phyloP scores from a whole-genome alignment of 1,140 invertebrate genomes.

The Frieseomelitta varia region DNA sequence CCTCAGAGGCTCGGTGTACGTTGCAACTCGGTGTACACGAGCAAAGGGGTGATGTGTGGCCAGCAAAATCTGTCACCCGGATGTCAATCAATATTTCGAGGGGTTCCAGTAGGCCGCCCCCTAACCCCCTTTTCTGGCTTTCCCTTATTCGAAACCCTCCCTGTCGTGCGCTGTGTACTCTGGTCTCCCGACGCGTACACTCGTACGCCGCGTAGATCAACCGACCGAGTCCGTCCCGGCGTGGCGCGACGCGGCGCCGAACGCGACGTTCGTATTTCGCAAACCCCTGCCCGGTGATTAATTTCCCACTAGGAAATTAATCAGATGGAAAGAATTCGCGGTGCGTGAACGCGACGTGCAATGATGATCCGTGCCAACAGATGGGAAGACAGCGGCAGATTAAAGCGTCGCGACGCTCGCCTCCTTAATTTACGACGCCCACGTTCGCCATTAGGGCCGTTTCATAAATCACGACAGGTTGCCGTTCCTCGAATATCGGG shows the following conservation, averaged over 20 bases:
- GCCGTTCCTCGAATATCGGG: conserved; percentile 21
- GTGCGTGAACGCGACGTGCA: conserved; percentile 39
- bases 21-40: conserved; percentile 53
- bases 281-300: conserved; percentile 51
- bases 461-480: conserved; percentile 47
- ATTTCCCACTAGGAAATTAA: conserved; percentile 67
- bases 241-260: too few relatives aligned
- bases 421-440: conserved; percentile 37
- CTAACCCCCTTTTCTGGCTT: conserved; percentile 36
- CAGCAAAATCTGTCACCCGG: conserved; percentile 80
- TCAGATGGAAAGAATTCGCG: conserved; percentile 63
- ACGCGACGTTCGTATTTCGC: background rate
- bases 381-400: conserved; percentile 63
- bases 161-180: background rate
- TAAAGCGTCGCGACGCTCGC: conserved; percentile 42
- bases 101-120: conserved; percentile 65
- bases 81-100: conserved; percentile 81
- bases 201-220: conserved; percentile 14
- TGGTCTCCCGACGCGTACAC: background rate
- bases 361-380: conserved; percentile 57
- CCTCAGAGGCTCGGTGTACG: conserved; percentile 49
- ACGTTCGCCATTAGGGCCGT: conserved; percentile 25
- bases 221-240: conserved; percentile 9
- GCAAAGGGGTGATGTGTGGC: conserved; percentile 72
- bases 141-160: conserved; percentile 35